Conservation (phyloP, 2,113 vertebrate genomes). For the Ochotona curzoniae region DNA sequence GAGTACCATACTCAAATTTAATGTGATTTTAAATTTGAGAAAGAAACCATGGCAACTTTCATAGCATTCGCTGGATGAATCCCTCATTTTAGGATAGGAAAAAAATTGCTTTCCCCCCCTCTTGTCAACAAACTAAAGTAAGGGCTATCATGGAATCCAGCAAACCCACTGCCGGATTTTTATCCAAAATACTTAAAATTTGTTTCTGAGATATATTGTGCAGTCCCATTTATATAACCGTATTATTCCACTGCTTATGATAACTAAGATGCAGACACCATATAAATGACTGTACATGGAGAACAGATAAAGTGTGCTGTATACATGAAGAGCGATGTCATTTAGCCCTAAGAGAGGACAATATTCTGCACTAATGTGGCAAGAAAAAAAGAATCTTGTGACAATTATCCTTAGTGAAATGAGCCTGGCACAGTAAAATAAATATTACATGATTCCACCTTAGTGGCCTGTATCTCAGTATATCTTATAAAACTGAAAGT, state of each 20-base stretch:
- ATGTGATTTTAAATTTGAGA: not conserved
- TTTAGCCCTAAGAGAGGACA: not conserved
- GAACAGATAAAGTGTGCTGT: too few relatives aligned
- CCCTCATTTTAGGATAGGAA: not conserved
- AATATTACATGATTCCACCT: not conserved
- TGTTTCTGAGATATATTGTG: not conserved
- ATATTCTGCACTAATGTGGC: not conserved
- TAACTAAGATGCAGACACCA: too few relatives aligned
- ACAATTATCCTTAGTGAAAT: not conserved
- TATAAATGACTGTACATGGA: too few relatives aligned
- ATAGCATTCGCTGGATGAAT: not conserved
- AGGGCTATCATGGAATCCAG: too few relatives aligned
- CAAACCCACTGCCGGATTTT: not conserved
- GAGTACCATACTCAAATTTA: too few relatives aligned
- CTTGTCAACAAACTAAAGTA: too few relatives aligned
- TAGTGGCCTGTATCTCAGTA: not conserved
- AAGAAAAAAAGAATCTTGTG: not conserved
- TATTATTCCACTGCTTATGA: not conserved
- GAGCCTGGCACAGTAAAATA: not conserved
- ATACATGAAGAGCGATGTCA: too few relatives aligned
- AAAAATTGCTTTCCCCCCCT: too few relatives aligned
- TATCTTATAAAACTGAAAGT: not conserved
- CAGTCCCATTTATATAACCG: rapidly evolving
- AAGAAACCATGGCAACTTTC: not conserved
- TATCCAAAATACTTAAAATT: not conserved